These are phyloP conservation scores for Sarcophaga bullata DNA, from an alignment of 1,140 invertebrate species.

Conservation along the genomic window DNA sequence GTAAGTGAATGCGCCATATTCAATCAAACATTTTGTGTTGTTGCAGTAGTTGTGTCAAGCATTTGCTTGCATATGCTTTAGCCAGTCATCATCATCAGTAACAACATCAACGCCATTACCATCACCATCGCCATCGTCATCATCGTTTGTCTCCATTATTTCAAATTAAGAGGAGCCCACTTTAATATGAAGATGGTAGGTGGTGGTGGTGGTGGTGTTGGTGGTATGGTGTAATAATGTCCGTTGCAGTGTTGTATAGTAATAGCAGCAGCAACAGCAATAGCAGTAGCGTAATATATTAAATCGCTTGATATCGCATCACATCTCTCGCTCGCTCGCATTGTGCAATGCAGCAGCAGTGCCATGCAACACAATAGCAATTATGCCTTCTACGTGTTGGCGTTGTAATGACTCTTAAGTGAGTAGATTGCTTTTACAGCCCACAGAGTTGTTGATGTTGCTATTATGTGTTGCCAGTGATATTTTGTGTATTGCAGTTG, in stretches of 20 bases:
- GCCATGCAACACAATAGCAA: background rate
- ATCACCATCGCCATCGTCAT: background rate
- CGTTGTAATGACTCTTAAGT: constrained; percentile 16
- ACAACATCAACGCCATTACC: background rate
- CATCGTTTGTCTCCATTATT: background rate
- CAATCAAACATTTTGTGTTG: background rate
- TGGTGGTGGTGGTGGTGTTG: no score
- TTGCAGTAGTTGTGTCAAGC: background rate
- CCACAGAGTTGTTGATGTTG: background rate
- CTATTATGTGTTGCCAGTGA: background rate
- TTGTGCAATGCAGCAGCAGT: no score
- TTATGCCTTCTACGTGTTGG: constrained; percentile 23
- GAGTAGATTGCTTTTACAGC: background rate
- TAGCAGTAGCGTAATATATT: no score
- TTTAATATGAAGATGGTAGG: background rate
- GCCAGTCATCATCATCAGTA: no score
- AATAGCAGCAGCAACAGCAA: no score
- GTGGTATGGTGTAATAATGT: background rate
- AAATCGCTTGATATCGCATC: no score
- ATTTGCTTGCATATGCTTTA: background rate
- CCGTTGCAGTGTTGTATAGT: no score
- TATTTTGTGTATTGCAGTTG: constrained; percentile 10
- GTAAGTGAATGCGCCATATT: background rate
- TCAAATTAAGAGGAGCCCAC: constrained; percentile 17
- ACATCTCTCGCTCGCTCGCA: no score